These are phyloP conservation scores for Pao palembangensis DNA, from an alignment of 2,113 vertebrate species.

Conservation along the genomic window DNA sequence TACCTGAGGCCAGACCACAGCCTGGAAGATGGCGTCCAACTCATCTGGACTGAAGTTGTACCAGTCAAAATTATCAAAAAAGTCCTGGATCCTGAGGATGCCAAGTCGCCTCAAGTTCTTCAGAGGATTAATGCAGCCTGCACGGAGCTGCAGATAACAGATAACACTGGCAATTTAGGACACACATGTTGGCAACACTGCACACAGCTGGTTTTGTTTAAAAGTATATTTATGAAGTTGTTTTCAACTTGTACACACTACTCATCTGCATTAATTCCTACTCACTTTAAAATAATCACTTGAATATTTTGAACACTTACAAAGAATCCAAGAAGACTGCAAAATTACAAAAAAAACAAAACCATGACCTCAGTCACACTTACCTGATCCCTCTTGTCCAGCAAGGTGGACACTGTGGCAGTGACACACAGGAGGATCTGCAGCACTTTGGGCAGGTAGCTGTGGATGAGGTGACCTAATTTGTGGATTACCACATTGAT, in stretches of 20 bases:
- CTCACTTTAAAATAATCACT: too few relatives aligned
- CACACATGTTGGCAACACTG: background rate
- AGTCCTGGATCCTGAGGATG: slow-evolving; percentile 84
- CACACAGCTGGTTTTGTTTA: too few relatives aligned
- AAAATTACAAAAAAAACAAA: background rate
- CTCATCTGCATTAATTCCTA: too few relatives aligned
- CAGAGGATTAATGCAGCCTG: slow-evolving; percentile 84
- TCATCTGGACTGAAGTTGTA: slow-evolving; percentile 85
- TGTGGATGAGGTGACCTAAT: slow-evolving; percentile 85
- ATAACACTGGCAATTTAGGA: background rate
- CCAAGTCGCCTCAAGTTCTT: slow-evolving; percentile 92
- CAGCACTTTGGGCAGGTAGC: slow-evolving; percentile 85
- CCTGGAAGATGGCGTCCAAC: slow-evolving; percentile 86
- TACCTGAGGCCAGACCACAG: slow-evolving; percentile 94
- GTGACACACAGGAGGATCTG: slow-evolving; percentile 91
- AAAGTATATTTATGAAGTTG: too few relatives aligned
- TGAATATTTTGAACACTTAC: too few relatives aligned
- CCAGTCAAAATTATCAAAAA: slow-evolving; percentile 85
- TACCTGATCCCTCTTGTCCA: slow-evolving; percentile 87
- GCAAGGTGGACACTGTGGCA: slow-evolving; percentile 76
- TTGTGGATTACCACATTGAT: slow-evolving; percentile 86
- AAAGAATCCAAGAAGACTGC: background rate
- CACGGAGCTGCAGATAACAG: slow-evolving; percentile 76
- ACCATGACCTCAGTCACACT: background rate
- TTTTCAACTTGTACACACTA: too few relatives aligned